Percentiles rank a stretch among this genome's conserved stretches.
Evolutionary conservation across 2,113 vertebrate genomes (phyloP).

Genomic region (Polyodon spathula): DNA sequence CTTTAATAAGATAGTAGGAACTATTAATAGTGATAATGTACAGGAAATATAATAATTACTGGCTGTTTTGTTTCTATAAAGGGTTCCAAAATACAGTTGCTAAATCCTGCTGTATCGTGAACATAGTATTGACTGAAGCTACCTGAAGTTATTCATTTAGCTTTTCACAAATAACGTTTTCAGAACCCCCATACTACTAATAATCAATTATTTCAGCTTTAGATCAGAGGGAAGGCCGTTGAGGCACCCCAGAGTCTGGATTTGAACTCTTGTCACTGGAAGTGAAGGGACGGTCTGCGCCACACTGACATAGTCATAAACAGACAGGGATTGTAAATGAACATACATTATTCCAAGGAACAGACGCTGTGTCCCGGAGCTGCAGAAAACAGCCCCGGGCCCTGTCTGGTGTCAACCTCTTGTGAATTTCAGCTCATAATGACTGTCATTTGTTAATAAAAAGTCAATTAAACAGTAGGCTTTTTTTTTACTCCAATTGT

Average conservation of each 20-base stretch:
- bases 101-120: too few relatives aligned
- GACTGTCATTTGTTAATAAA: constrained; percentile 29
- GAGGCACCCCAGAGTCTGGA: not conserved
- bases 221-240: constrained; percentile 1
- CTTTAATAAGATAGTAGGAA: too few relatives aligned
- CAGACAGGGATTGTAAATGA: constrained; percentile 23
- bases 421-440: constrained; percentile 14
- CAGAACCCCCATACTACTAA: not conserved
- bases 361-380: constrained; percentile 49
- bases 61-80: too few relatives aligned
- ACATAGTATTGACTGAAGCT: too few relatives aligned
- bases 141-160: too few relatives aligned
- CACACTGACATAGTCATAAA: constrained; percentile 14
- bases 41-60: too few relatives aligned
- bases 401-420: constrained; percentile 34
- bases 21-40: too few relatives aligned
- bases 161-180: too few relatives aligned
- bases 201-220: too few relatives aligned
- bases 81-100: too few relatives aligned
- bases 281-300: constrained; percentile 18
- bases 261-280: constrained; percentile 15
- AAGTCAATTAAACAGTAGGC: constrained; percentile 11
- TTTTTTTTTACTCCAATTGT: not conserved
- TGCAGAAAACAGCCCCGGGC: constrained; percentile 36
- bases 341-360: constrained; percentile 32